Evolutionary conservation across 1,140 invertebrate species (phyloP).

Genomic region (Protaetia brevitarsis): DNA sequence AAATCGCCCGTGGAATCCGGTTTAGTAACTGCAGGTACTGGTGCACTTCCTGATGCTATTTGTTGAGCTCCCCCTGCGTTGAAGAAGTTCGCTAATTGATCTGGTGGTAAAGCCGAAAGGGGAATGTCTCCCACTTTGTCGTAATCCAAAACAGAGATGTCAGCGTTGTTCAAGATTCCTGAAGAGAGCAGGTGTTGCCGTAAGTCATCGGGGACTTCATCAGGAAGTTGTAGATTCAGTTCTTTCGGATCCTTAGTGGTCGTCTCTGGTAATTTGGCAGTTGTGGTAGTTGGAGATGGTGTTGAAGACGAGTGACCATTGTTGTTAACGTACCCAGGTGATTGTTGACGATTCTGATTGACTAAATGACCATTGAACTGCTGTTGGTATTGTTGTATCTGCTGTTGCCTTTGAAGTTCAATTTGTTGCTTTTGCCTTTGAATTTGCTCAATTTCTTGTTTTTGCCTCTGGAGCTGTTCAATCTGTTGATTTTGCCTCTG

Average conservation of each 20-base stretch:
- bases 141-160: conserved; percentile 81
- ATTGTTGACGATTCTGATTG: conserved; percentile 25
- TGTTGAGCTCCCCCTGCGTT: conserved; percentile 69
- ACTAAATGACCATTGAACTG: conserved; percentile 13
- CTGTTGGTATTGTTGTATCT: conserved; percentile 19
- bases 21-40: conserved; percentile 61
- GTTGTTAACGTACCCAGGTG: conserved; percentile 28
- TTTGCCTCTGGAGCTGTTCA: background rate
- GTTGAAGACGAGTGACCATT: conserved; percentile 37
- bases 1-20: conserved; percentile 38
- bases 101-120: conserved; percentile 77
- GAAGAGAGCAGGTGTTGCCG: conserved; percentile 78
- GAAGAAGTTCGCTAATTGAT: conserved; percentile 80
- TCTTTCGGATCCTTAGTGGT: conserved; percentile 49
- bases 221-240: conserved; percentile 65
- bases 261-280: conserved; percentile 47
- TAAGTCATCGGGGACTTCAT: conserved; percentile 83
- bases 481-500: background rate
- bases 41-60: conserved; percentile 62
- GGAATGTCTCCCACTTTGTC: conserved; percentile 86
- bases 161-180: conserved; percentile 80
- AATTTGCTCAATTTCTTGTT: conserved; percentile 28
- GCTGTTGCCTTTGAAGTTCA: no score
- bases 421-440: background rate
- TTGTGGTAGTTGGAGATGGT: conserved; percentile 41